A percentile compares a stretch with the other conserved stretches of the same genome.
Evolutionary conservation across 2,888 invertebrate genomes (phyloP).

Genomic region (Drosophila crucigera): DNA sequence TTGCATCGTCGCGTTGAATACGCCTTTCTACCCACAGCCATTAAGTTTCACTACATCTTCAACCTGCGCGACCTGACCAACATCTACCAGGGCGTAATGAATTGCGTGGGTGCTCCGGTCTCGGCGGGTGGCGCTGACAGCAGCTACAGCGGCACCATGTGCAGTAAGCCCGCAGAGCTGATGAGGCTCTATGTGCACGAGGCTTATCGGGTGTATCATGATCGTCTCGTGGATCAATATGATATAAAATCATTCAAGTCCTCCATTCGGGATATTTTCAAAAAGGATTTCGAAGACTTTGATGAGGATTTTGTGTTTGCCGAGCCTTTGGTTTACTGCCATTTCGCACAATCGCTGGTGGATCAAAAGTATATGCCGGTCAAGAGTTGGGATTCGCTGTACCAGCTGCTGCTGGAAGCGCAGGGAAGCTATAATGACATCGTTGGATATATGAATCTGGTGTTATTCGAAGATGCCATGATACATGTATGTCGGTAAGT

Average conservation of each 20-base stretch:
- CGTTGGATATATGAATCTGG: slow-evolving; percentile 96
- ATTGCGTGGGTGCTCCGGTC: slow-evolving; percentile 89
- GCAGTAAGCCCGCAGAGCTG: slow-evolving; percentile 90
- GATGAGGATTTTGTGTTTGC: slow-evolving; percentile 91
- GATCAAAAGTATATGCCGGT: slow-evolving; percentile 94
- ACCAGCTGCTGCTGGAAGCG: slow-evolving; percentile 92
- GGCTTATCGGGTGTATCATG: slow-evolving; percentile 94
- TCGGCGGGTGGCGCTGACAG: slow-evolving; percentile 44
- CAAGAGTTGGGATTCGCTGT: slow-evolving; percentile 90
- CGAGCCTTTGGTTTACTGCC: slow-evolving; percentile 94
- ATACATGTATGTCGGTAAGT: slow-evolving; percentile 92
- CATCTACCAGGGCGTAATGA: slow-evolving; percentile 96
- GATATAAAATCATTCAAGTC: slow-evolving; percentile 92
- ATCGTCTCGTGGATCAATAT: slow-evolving; percentile 93
- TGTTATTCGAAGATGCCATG: slow-evolving; percentile 98
- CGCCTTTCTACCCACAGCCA: slow-evolving; percentile 95
- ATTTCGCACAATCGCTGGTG: slow-evolving; percentile 94
- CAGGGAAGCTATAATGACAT: slow-evolving; percentile 95
- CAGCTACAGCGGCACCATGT: slow-evolving; percentile 78
- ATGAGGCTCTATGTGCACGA: slow-evolving; percentile 96
- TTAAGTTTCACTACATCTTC: slow-evolving; percentile 98
- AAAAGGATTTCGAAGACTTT: slow-evolving; percentile 92
- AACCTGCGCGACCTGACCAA: slow-evolving; percentile 96
- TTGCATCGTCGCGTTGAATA: slow-evolving; percentile 91
- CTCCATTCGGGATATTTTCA: slow-evolving; percentile 91